Evolutionary conservation across 2,113 vertebrate genomes (phyloP), one percentile per base, ranked within the genome.

Genomic region (Esox niger): DNA sequence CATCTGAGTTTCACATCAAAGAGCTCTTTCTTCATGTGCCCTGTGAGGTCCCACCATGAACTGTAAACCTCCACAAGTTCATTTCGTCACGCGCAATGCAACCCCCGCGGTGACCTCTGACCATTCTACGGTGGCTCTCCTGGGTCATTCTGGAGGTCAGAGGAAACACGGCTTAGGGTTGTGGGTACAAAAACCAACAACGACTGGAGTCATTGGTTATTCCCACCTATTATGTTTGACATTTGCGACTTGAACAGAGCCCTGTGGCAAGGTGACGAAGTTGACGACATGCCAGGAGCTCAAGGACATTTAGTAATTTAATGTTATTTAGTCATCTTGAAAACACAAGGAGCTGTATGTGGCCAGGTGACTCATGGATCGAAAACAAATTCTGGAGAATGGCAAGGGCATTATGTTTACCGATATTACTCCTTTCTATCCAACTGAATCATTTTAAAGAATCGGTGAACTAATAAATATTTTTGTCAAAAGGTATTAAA

Each of bases 281-380:
- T 62, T 73, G 17, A 64, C 68, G 46, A 80, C 79, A 52, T 64
- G 33, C n/a, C n/a, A 21, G n/a, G 60, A 80, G 76, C 60, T 57
- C 80, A 82, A 82, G n/a, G n/a, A n/a, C n/a, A n/a, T n/a, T n/a
- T n/a, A n/a, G n/a, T n/a, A n/a, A n/a, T n/a, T n/a, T n/a, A n/a
- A n/a, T 82, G 83, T 81, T 29, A 62, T 85, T 71, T 38, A 54
- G 70, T 66, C 70, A 73, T 54, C 76, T 46, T 73, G 29, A 70
- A 79, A 82, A 81, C 73, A 86, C 25, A 71, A 76, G 67, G 26
- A 47, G 61, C 35, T 72, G 61, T 43, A 59, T 25, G 7, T 61
- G 26, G 11, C 21, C n/a, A 54, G 17, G 21, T 1, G 29, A 29
- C 21, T 52, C 55, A 21, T 17, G 1, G 33, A 29, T 3, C 33